Conservation (phyloP, 2,888 invertebrate genomes). For the Aricia artaxerxes region DNA sequence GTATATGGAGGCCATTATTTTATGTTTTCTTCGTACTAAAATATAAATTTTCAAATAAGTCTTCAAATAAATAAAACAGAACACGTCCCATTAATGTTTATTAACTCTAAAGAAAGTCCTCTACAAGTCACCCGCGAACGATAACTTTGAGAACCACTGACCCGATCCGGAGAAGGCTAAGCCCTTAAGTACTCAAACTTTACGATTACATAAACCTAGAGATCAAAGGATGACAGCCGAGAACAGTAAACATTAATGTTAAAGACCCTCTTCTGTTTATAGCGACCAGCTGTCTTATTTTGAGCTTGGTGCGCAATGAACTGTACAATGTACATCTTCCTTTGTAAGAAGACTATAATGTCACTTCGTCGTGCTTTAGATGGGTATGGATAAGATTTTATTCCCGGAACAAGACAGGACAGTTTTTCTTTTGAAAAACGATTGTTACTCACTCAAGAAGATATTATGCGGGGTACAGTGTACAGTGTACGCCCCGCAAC, state of each 20-base stretch:
- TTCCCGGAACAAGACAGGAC: too few relatives aligned
- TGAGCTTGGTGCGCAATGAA: neutral
- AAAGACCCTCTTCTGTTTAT: neutral
- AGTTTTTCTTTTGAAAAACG: too few relatives aligned
- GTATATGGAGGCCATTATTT: too few relatives aligned
- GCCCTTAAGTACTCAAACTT: slow-evolving; percentile 8
- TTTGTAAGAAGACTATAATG: too few relatives aligned
- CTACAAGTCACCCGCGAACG: neutral
- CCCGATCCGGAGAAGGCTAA: neutral
- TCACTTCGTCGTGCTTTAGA: too few relatives aligned
- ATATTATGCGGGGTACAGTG: too few relatives aligned
- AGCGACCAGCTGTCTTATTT: neutral
- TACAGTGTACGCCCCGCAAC: too few relatives aligned
- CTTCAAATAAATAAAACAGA: neutral
- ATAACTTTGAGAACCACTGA: neutral
- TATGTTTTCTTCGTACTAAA: too few relatives aligned
- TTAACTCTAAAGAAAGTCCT: neutral
- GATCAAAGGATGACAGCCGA: neutral
- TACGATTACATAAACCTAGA: slow-evolving; percentile 21
- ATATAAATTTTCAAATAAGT: neutral
- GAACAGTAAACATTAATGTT: slow-evolving; percentile 12
- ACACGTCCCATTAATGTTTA: neutral
- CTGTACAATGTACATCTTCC: too few relatives aligned
- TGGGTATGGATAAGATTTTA: too few relatives aligned
- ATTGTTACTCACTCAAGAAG: too few relatives aligned